A percentile compares a stretch with the other conserved stretches of the same genome.
These are phyloP conservation scores for Cantharis rufa DNA, from an alignment of 2,888 invertebrate species.

Conservation along the genomic window DNA sequence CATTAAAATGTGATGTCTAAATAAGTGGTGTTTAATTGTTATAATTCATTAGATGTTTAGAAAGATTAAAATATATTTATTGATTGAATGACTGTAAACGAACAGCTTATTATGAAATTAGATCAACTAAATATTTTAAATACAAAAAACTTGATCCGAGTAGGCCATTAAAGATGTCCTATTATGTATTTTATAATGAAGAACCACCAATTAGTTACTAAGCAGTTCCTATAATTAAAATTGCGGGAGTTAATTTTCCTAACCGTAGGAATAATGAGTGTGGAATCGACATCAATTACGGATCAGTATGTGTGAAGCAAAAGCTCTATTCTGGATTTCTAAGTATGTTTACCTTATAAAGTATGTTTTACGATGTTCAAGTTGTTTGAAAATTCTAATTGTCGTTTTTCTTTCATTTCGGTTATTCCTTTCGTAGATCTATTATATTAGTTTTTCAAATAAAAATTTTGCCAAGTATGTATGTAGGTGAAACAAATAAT, in stretches of 20 bases:
- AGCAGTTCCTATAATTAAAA: slow-evolving; percentile 3
- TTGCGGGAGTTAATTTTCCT: neutral
- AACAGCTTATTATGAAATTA: neutral
- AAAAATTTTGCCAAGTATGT: neutral
- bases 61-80: neutral
- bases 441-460: neutral
- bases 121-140: neutral
- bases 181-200: neutral
- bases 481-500: neutral
- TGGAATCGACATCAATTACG: neutral
- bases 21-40: neutral
- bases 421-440: too few species aligned
- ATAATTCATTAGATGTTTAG: neutral
- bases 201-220: slow-evolving; percentile 1
- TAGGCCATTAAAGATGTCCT: neutral
- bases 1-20: neutral
- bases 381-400: neutral
- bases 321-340: neutral
- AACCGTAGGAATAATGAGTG: neutral
- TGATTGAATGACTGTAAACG: neutral
- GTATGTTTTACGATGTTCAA: neutral
- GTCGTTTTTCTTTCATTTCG: too few species aligned
- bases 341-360: neutral
- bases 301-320: neutral
- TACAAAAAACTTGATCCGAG: neutral